phyloP scores from a whole-genome alignment of 2,113 vertebrate species.

The Coturnix japonica region DNA sequence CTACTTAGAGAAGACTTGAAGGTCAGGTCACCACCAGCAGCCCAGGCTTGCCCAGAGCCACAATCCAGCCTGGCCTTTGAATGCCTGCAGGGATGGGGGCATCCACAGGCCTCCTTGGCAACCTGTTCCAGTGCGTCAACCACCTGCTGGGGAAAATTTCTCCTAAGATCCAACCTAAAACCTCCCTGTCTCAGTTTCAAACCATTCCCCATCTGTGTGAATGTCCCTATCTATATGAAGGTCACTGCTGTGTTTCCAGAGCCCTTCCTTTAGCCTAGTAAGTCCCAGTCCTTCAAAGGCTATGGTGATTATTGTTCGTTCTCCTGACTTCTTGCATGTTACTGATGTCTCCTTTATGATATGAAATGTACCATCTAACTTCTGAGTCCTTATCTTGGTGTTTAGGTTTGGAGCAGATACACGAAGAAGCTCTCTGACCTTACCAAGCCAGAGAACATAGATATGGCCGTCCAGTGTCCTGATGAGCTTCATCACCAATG shows the following conservation, averaged over 20 bases:
- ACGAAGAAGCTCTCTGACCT: slow-evolving; percentile 87
- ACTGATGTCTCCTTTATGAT: background rate
- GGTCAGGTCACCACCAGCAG: background rate
- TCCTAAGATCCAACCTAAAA: no score
- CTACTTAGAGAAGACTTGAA: background rate
- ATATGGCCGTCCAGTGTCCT: slow-evolving; percentile 88
- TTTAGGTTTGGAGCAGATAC: slow-evolving; percentile 94
- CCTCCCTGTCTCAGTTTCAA: no score
- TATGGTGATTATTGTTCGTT: background rate
- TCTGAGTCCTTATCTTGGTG: background rate
- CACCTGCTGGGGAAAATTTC: no score
- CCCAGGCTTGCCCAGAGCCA: no score
- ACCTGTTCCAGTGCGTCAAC: no score
- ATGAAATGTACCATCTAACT: background rate
- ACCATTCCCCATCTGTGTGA: no score
- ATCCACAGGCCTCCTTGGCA: no score
- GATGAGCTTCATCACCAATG: slow-evolving; percentile 93
- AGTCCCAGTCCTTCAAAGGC: background rate
- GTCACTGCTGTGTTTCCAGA: accelerated
- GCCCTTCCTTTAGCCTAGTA: background rate
- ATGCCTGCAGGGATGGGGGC: no score
- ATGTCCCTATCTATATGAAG: background rate
- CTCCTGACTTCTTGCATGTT: background rate
- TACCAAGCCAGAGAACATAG: slow-evolving; percentile 87
- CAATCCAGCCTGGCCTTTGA: no score